Percentiles rank a stretch among this genome's conserved stretches.
phyloP scores from a whole-genome alignment of 2,888 invertebrate species.

The Nymphalis c-album region DNA sequence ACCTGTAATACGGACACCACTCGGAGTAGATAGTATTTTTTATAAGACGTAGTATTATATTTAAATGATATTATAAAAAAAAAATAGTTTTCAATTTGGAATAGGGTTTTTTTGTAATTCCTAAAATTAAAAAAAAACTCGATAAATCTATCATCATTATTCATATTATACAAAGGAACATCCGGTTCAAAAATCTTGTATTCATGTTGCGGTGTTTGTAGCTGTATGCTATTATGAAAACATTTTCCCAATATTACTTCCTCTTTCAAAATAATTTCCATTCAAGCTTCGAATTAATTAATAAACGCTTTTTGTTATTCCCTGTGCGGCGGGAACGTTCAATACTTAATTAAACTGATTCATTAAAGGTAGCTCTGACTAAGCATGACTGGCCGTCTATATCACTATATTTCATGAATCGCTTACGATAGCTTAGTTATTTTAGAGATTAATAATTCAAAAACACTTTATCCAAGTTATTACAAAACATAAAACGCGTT shows the following conservation, averaged over 20 bases:
- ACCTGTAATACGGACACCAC: too few species aligned
- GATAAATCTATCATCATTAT: not conserved
- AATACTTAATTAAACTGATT: conserved; percentile 48
- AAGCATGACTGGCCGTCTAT: conserved; percentile 11
- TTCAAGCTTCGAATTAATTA: conserved; percentile 34
- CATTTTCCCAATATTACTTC: conserved; percentile 22
- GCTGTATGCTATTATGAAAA: conserved; percentile 5
- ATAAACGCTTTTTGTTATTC: conserved; percentile 35
- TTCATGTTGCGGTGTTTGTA: not conserved
- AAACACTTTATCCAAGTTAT: too few species aligned
- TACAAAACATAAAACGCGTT: too few species aligned
- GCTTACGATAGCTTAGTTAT: not conserved
- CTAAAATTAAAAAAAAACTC: not conserved
- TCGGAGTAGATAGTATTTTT: too few species aligned
- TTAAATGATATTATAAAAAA: not conserved
- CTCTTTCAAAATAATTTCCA: conserved; percentile 22
- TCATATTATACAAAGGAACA: not conserved
- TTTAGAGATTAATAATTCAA: not conserved
- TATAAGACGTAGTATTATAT: not conserved
- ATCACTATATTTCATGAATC: conserved; percentile 16
- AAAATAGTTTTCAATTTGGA: too few species aligned
- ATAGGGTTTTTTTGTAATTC: too few species aligned
- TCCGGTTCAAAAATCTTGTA: not conserved
- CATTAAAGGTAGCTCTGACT: conserved; percentile 25
- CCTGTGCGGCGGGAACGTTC: conserved; percentile 25